Evolutionary conservation across 1,140 invertebrate genomes (phyloP).

Genomic region (Parasteatoda tepidariorum): DNA sequence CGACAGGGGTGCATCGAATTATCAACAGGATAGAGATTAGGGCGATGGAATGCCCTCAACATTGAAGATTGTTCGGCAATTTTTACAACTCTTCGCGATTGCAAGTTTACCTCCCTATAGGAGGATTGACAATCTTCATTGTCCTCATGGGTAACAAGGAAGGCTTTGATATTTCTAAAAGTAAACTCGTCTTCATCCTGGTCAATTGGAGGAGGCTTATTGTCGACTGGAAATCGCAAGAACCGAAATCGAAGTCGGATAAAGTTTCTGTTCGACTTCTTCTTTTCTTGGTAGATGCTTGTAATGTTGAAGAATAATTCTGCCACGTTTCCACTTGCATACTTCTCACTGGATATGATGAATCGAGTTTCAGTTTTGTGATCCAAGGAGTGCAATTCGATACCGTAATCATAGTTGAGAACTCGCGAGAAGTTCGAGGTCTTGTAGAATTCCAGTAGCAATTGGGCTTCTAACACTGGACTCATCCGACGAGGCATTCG

Average conservation of each 20-base stretch:
- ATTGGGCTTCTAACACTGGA: neutral
- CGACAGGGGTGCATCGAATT: neutral
- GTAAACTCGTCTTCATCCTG: neutral
- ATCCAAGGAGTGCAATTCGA: neutral
- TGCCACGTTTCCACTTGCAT: neutral
- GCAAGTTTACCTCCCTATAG: neutral
- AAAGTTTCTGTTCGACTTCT: neutral
- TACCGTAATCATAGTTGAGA: neutral
- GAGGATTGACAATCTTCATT: neutral
- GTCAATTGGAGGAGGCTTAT: neutral
- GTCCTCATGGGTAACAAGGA: neutral
- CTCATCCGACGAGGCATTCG: neutral
- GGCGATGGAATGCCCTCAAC: neutral
- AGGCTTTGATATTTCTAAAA: neutral
- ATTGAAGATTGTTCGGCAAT: neutral
- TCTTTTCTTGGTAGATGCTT: neutral
- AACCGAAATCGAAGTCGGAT: neutral
- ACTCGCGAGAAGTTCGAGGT: neutral
- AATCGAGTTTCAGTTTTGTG: neutral
- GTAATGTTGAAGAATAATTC: neutral
- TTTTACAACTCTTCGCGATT: neutral
- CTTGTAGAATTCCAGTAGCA: neutral
- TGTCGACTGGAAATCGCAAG: neutral
- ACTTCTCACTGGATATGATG: neutral
- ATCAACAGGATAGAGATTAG: neutral